phyloP scores from a whole-genome alignment of 2,888 invertebrate genomes.

The Drosophila incognita region DNA sequence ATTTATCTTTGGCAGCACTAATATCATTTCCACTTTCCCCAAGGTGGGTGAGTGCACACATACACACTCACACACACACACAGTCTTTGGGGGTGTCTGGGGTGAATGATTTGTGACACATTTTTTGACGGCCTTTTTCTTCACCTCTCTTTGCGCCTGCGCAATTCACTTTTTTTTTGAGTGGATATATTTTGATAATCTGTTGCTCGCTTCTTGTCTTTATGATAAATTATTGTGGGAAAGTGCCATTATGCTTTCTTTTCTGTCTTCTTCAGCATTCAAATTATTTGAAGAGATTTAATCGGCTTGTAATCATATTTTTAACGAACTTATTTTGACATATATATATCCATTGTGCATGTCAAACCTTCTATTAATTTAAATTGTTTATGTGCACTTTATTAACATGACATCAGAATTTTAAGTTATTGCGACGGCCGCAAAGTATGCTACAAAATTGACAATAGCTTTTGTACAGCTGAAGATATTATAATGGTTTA shows the following conservation, averaged over 20 bases:
- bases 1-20: slow-evolving; percentile 68
- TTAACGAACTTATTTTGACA: background rate
- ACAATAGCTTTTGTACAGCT: background rate
- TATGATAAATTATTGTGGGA: slow-evolving; percentile 74
- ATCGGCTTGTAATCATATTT: background rate
- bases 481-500: background rate
- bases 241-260: slow-evolving; percentile 23
- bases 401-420: background rate
- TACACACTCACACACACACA: background rate
- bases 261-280: background rate
- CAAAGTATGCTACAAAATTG: slow-evolving; percentile 9
- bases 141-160: slow-evolving; percentile 42
- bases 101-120: slow-evolving; percentile 81
- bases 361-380: background rate
- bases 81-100: slow-evolving; percentile 21
- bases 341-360: background rate
- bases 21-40: slow-evolving; percentile 71
- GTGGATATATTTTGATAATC: slow-evolving; percentile 21
- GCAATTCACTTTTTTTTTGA: slow-evolving; percentile 19
- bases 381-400: background rate
- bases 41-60: slow-evolving; percentile 13
- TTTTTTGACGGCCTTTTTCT: slow-evolving; percentile 60
- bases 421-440: background rate
- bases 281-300: background rate
- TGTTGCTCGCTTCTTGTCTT: slow-evolving; percentile 7